A percentile compares a stretch with the other conserved stretches of the same genome.
These are phyloP conservation scores for Lathronympha strigana DNA, from an alignment of 2,888 invertebrate genomes.

Conservation along the genomic window DNA sequence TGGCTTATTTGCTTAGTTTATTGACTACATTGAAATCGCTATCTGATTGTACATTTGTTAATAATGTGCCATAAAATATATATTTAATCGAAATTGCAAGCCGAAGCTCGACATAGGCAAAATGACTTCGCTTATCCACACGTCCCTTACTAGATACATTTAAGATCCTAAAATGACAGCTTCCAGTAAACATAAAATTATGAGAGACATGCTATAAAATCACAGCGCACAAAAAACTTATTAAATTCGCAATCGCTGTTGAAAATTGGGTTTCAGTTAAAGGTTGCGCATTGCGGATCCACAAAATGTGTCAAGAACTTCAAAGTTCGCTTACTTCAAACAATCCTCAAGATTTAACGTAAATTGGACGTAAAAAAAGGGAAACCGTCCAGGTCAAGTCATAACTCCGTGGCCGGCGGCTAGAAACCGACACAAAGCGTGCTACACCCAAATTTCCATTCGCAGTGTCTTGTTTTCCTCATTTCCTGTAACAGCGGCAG, in stretches of 20 bases:
- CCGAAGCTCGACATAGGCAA: too few species aligned
- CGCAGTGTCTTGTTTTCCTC: constrained; percentile 71
- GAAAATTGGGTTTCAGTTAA: constrained; percentile 7
- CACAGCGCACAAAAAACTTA: background rate
- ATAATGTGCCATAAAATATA: too few species aligned
- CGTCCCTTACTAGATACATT: background rate
- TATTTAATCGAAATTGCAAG: too few species aligned
- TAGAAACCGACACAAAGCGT: constrained; percentile 53
- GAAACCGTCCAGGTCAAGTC: constrained; percentile 30
- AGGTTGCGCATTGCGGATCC: background rate
- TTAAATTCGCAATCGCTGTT: background rate
- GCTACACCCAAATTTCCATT: constrained; percentile 66
- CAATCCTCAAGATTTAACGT: constrained; percentile 18
- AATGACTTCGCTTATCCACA: background rate
- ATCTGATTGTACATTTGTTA: too few species aligned
- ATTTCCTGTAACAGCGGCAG: constrained; percentile 71
- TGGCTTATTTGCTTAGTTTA: too few species aligned
- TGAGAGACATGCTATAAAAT: background rate
- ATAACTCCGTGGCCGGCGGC: constrained; percentile 38
- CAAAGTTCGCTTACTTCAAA: constrained; percentile 19
- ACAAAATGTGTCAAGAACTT: background rate
- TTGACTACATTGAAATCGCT: too few species aligned
- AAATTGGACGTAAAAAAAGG: constrained; percentile 24
- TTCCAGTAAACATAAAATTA: background rate
- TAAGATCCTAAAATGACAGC: background rate